Evolutionary conservation across 2,113 vertebrate species (phyloP).

Genomic region (Glareola pratincola): DNA sequence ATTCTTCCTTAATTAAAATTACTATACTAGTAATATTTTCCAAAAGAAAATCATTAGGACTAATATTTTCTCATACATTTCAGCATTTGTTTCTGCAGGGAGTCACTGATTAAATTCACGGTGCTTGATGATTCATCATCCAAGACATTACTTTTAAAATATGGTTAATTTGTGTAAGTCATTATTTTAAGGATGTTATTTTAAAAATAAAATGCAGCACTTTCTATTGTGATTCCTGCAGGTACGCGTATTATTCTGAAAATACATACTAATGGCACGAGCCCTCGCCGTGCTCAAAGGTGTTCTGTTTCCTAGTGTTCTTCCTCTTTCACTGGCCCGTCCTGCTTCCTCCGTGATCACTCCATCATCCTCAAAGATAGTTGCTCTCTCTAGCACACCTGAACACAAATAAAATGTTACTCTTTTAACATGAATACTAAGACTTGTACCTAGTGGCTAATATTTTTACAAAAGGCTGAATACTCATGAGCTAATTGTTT

Average conservation of each 20-base stretch:
- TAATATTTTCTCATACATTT: conserved; percentile 63
- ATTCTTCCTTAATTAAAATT: conserved; percentile 76
- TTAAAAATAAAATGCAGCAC: background rate
- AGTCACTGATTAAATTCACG: conserved; percentile 30
- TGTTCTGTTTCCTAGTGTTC: background rate
- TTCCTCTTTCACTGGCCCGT: background rate
- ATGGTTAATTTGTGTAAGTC: conserved; percentile 7
- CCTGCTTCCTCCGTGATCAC: background rate
- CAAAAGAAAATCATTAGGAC: conserved; percentile 63
- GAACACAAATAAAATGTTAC: background rate
- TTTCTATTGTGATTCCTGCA: conserved; percentile 1
- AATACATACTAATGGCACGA: background rate
- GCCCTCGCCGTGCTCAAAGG: background rate
- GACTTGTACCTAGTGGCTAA: background rate
- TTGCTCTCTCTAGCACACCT: background rate
- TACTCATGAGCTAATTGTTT: background rate
- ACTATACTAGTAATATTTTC: conserved; percentile 66
- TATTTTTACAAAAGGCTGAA: background rate
- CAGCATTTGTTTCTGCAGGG: conserved; percentile 18
- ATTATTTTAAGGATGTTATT: background rate
- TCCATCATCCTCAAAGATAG: background rate
- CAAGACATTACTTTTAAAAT: conserved; percentile 1
- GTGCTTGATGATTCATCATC: conserved; percentile 10
- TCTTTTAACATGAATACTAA: background rate
- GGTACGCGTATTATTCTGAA: conserved; percentile 11